phyloP scores from a whole-genome alignment of 2,888 invertebrate species.

The Sesia apiformis region DNA sequence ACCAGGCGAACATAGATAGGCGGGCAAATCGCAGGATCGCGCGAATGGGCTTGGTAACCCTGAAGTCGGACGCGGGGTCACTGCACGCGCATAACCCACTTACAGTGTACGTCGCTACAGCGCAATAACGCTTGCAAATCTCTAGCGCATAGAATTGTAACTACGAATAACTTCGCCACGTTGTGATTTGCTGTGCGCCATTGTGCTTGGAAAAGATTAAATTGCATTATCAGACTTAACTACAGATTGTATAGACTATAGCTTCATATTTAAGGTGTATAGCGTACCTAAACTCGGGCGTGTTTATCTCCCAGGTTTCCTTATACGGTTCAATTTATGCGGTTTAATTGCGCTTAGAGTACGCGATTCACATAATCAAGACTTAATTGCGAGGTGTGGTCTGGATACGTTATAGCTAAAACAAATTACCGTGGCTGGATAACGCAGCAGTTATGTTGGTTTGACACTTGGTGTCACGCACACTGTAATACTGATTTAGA shows the following conservation, averaged over 20 bases:
- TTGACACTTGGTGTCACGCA: not conserved
- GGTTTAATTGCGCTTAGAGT: slow-evolving; percentile 20
- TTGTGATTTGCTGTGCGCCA: slow-evolving; percentile 16
- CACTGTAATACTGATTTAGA: not conserved
- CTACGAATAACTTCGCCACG: slow-evolving; percentile 13
- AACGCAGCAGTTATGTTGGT: slow-evolving; percentile 1
- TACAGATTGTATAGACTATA: not conserved
- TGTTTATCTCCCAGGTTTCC: slow-evolving; percentile 24
- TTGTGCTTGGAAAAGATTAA: slow-evolving; percentile 8
- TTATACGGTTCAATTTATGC: slow-evolving; percentile 19
- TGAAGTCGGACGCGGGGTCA: slow-evolving; percentile 67
- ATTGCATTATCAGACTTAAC: not conserved
- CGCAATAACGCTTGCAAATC: slow-evolving; percentile 54
- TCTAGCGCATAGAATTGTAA: slow-evolving; percentile 32
- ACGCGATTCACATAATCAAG: slow-evolving; percentile 40
- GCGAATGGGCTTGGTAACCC: slow-evolving; percentile 46
- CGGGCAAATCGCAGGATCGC: slow-evolving; percentile 26
- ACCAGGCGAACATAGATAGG: slow-evolving; percentile 16
- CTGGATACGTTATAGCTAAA: slow-evolving; percentile 32
- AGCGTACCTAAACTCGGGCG: slow-evolving; percentile 1
- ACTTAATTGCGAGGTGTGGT: slow-evolving; percentile 53
- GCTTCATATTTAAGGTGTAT: not conserved
- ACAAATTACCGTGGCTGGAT: slow-evolving; percentile 36
- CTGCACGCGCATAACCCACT: slow-evolving; percentile 62
- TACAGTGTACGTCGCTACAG: slow-evolving; percentile 48